Percentiles rank a stretch among this genome's conserved stretches.
Conservation (phyloP, 2,888 invertebrate species). For the Archips xylosteana region DNA sequence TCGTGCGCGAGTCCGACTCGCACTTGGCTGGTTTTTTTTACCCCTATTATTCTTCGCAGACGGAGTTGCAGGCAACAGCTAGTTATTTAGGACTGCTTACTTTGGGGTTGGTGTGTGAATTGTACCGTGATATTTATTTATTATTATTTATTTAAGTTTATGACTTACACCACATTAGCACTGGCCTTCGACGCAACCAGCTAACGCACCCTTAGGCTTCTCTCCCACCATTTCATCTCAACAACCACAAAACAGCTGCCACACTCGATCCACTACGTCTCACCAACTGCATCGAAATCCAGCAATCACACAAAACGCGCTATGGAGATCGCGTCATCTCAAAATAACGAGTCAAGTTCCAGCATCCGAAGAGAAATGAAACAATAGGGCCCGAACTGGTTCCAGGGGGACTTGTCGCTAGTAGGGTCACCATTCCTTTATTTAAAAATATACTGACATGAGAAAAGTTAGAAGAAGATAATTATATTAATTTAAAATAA, state of each 20-base stretch:
- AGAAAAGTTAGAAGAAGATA: too few relatives aligned
- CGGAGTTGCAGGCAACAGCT: too few relatives aligned
- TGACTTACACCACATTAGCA: slow-evolving; percentile 28
- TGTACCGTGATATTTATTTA: too few relatives aligned
- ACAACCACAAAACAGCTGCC: slow-evolving; percentile 1
- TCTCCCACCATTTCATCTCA: slow-evolving; percentile 11
- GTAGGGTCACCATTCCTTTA: neutral
- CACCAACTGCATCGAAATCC: slow-evolving; percentile 2
- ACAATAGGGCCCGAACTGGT: slow-evolving; percentile 46
- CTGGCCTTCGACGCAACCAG: slow-evolving; percentile 36
- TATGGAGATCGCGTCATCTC: neutral
- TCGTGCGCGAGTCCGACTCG: too few relatives aligned
- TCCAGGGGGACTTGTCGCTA: slow-evolving; percentile 19
- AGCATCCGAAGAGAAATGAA: slow-evolving; percentile 27
- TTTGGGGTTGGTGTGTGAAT: too few relatives aligned
- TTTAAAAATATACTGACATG: neutral
- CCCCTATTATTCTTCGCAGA: too few relatives aligned
- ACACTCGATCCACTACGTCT: slow-evolving; percentile 18
- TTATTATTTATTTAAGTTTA: neutral
- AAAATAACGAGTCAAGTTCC: neutral
- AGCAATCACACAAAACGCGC: neutral
- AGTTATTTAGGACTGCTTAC: too few relatives aligned
- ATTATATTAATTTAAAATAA: too few relatives aligned
- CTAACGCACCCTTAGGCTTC: slow-evolving; percentile 37
- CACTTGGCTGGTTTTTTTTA: too few relatives aligned